Evolutionary conservation across 2,113 vertebrate species (phyloP).

Genomic region (Callithrix jacchus): DNA sequence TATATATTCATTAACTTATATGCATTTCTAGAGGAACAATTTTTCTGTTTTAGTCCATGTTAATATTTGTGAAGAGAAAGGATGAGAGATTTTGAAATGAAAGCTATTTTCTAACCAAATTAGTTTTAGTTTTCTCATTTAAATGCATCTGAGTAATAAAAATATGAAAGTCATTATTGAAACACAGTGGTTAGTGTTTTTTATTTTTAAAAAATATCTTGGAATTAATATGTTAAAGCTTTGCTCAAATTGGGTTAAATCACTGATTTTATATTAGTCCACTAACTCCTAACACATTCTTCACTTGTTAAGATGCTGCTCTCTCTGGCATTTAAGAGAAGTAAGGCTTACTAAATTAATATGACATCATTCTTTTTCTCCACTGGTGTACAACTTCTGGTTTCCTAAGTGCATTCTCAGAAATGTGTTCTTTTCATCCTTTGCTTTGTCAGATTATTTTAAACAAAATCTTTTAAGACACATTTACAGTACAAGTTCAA

Average conservation of each 20-base stretch:
- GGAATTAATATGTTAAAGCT: constrained; percentile 31
- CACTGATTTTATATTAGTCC: not conserved
- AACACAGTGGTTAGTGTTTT: not conserved
- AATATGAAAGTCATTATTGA: not conserved
- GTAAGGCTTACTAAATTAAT: constrained; percentile 4
- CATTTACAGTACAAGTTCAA: constrained; percentile 3
- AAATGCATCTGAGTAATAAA: not conserved
- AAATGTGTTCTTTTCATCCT: constrained; percentile 18
- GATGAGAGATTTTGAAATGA: not conserved
- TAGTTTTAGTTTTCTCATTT: constrained; percentile 12
- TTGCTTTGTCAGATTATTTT: constrained; percentile 53
- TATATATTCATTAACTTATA: not conserved
- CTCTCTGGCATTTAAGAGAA: constrained; percentile 25
- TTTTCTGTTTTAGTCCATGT: not conserved
- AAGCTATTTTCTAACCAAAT: not conserved
- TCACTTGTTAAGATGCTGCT: constrained; percentile 9
- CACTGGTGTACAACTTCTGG: not conserved
- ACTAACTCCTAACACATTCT: not conserved
- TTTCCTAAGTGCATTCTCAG: constrained; percentile 51
- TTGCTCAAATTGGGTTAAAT: constrained; percentile 30
- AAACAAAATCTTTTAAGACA: constrained; percentile 44
- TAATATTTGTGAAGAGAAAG: constrained; percentile 15
- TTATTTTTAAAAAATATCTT: not conserved
- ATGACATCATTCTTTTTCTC: constrained; percentile 27
- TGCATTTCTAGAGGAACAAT: not conserved